Base-by-base conservation (phyloP, 53 echinoderm and acorn worm species). In the Luidia sarsii region DNA sequence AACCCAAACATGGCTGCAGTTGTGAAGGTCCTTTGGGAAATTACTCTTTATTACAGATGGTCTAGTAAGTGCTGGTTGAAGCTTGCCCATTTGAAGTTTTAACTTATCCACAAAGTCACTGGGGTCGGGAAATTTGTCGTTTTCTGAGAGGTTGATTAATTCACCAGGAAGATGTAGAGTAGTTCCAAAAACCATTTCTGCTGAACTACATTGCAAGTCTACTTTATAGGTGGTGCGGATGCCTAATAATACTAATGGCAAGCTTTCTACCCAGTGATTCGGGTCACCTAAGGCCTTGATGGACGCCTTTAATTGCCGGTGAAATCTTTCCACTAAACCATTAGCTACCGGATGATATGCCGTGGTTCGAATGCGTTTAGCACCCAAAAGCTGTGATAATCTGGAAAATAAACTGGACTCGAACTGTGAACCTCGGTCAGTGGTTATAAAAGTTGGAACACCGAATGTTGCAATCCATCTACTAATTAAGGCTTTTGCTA, bases 151-250 rank as follows among this genome's bases (percentile, higher is more conserved):
- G n/a, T n/a, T n/a, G n/a, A n/a, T n/a, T n/a, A n/a, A n/a, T n/a
- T n/a, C n/a, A 19, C 70, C 80, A 0, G 89, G 89, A 14, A 89
- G 54, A 2, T 46, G 37, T 10, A 88, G 27, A 0, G 89, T 84
- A 19, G 89, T 84, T 0, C 89, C 84, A 35, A 54, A 89, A 4
- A 89, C 84, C 66, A 89, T 33, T 32, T 89, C 89, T 45, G 89
- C 89, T 0, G 80, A 39, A 39, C 55, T 53, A 36, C 87, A 81
- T 0, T 39, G 31, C 8, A 87, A 29, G 50, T 87, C 72, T 25
- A 28, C 43, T 45, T 89, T 80, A 22, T 71, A 22, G 35, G 71
- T 36, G 0, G 84, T 32, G 7, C 85, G 63, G 23, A 83, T 88
- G 4, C 88, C 77, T 3, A 88, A 60, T 0, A 88, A 33, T 6